Evolutionary conservation across 2,888 invertebrate genomes (phyloP), one percentile per base, ranked within the genome.

Genomic region (Hartigia nigra): DNA sequence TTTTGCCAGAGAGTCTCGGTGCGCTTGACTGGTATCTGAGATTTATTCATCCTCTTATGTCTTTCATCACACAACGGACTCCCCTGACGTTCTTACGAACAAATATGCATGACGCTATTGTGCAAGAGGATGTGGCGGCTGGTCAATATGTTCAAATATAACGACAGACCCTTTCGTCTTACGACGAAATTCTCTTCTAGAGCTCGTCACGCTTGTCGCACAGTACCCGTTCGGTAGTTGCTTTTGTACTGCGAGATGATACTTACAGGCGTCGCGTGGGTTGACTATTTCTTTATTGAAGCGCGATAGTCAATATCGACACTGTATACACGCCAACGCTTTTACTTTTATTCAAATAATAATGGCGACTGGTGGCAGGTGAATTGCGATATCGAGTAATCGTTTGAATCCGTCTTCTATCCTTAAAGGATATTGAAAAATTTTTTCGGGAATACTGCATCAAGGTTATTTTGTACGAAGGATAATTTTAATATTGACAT

Each of bases 401-500:
- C 39, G 23, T 55, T 55, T 55, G 23, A 55, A 23, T 55, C 9
- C 2, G 0, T 55, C 2, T 55, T 55, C 23, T 2, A 9, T 55
- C 2, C 23, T 23, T 9, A 23, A n/a, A 1, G 12, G 4, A 12
- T 23, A 23, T 55, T 23, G 2, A 55, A 23, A 55, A 9, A 55
- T 23, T 2, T 0, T 0, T 2, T 0, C 5, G 55, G 1, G 9
- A 55, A 55, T 23, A 2, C 2, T 23, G 1, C 9, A 55, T 23
- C 23, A 23, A 55, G 9, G 55, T 9, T 55, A 23, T 23, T 23
- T 23, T 9, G 5, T 55, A 55, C 55, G 9, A 1, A 1, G 55
- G 23, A 55, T 23, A 55, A 55, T 23, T 55, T 9, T 55, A 0
- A 55, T 23, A 55, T 39, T 1, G 39, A 39, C 14, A 23, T 5